A percentile compares a stretch with the other conserved stretches of the same genome.
phyloP scores from a whole-genome alignment of 2,113 vertebrate genomes.

The Propithecus coquereli region DNA sequence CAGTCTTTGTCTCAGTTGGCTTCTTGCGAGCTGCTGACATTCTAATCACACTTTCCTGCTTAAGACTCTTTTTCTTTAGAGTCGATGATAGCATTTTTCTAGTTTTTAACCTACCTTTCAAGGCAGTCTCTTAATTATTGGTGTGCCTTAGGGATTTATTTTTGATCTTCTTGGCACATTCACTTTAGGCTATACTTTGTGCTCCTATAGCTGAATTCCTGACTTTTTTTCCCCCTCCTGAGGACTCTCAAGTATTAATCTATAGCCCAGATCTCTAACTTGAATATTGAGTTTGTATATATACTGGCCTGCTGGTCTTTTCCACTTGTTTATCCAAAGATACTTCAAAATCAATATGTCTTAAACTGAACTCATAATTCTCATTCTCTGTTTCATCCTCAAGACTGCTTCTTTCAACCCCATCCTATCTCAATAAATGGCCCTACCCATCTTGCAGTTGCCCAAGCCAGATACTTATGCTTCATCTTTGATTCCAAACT shows the following conservation, averaged over 20 bases:
- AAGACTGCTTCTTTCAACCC: not conserved
- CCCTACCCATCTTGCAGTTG: not conserved
- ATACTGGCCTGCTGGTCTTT: not conserved
- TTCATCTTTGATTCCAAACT: not conserved
- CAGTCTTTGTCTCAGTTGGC: not conserved
- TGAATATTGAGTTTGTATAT: not conserved
- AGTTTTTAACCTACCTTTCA: not conserved
- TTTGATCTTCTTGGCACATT: not conserved
- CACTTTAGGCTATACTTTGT: not conserved
- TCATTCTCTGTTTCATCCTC: not conserved
- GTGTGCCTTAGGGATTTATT: not conserved
- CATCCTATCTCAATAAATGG: not conserved
- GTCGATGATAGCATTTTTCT: not conserved
- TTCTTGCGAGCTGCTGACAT: not conserved
- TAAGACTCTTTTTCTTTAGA: not conserved
- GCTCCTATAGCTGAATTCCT: not conserved
- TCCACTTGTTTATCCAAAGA: not conserved
- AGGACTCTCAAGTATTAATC: not conserved
- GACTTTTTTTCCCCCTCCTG: not conserved
- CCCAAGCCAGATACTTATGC: not conserved
- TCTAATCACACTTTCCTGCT: not conserved
- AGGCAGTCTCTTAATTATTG: not conserved
- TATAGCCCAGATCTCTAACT: not conserved
- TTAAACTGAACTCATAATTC: not conserved
- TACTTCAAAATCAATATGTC: not conserved